Conservation (phyloP, 2,113 vertebrate genomes). For the Recurvirostra avosetta region DNA sequence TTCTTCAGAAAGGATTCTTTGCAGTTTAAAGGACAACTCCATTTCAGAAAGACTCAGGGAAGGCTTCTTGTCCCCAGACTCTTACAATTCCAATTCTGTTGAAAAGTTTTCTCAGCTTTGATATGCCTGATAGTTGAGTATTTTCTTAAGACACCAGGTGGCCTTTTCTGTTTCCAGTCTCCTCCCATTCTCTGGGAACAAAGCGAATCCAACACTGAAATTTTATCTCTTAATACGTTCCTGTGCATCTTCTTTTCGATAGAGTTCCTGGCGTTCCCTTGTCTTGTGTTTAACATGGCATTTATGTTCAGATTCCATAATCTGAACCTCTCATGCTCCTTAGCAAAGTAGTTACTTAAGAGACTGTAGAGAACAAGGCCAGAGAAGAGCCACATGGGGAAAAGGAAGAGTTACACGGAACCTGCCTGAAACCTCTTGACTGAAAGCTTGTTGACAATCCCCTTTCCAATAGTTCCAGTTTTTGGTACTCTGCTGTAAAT, state of each 20-base stretch:
- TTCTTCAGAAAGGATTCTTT: conserved; percentile 67
- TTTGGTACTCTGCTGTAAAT: background rate
- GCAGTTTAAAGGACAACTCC: conserved; percentile 57
- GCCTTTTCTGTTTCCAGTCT: conserved; percentile 3
- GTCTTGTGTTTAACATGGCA: background rate
- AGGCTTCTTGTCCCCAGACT: background rate
- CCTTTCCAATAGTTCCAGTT: background rate
- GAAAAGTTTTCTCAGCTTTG: conserved; percentile 10
- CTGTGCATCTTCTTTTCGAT: background rate
- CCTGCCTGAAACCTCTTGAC: background rate
- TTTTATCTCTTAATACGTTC: background rate
- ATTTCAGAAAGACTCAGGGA: conserved; percentile 32
- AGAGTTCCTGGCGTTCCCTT: background rate
- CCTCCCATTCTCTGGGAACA: background rate
- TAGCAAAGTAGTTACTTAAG: background rate
- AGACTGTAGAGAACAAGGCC: background rate
- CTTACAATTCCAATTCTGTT: background rate
- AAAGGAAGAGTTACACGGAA: background rate
- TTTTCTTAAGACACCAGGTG: background rate
- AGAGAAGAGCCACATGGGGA: background rate
- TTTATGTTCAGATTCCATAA: background rate
- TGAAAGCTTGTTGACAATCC: background rate
- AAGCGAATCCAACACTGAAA: background rate
- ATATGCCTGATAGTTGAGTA: background rate
- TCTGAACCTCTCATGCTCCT: background rate